Percentiles rank a stretch among this genome's conserved stretches.
These are phyloP conservation scores for Colaptes auratus DNA, from an alignment of 2,113 vertebrate genomes.

Conservation along the genomic window DNA sequence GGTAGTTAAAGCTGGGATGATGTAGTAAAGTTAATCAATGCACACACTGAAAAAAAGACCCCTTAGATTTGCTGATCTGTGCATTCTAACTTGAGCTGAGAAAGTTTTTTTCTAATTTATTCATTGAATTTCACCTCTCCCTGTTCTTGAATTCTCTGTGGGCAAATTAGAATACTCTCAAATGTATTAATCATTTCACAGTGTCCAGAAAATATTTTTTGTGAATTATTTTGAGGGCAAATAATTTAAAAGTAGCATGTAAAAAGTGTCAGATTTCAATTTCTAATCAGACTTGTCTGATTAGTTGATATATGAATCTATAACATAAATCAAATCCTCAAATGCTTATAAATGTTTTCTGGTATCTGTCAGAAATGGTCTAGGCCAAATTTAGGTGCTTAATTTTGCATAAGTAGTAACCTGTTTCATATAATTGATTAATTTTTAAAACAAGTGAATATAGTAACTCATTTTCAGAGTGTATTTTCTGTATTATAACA, in stretches of 20 bases:
- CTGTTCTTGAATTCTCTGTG: constrained; percentile 7
- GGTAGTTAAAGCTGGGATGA: neutral
- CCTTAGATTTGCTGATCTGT: constrained; percentile 7
- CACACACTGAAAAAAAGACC: neutral
- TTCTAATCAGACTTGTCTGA: neutral
- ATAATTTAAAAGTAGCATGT: neutral
- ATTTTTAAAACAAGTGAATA: neutral
- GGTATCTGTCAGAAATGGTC: neutral
- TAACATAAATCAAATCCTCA: neutral
- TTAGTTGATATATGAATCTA: neutral
- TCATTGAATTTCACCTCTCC: constrained; percentile 44
- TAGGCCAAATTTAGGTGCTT: neutral
- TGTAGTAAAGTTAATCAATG: neutral
- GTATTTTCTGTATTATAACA: neutral
- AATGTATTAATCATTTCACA: constrained; percentile 39
- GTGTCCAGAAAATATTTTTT: neutral
- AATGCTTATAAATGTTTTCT: neutral
- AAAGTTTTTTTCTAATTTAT: constrained; percentile 63
- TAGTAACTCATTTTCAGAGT: neutral
- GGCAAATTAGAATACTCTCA: constrained; percentile 30
- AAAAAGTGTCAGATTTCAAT: neutral
- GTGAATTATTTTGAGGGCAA: neutral
- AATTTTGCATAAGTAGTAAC: neutral
- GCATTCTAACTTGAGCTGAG: neutral
- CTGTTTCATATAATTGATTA: neutral